Base-by-base conservation (phyloP, 2,113 vertebrate genomes). In the Crotalus viridis region DNA sequence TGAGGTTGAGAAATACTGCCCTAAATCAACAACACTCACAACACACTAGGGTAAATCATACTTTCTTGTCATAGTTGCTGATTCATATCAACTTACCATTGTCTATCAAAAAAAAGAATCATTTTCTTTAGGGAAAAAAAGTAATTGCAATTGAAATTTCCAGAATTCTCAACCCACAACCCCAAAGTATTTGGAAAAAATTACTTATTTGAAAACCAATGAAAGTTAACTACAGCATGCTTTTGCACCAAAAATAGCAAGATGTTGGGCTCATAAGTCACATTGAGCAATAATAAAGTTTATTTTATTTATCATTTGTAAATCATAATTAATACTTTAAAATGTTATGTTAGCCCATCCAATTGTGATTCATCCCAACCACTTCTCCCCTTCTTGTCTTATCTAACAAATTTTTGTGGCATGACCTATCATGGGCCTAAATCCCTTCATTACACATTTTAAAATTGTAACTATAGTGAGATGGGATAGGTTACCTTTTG, bases 381-480 rank as follows among this genome's bases (percentile, higher is more conserved):
- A 3, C 28, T 13, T 1, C 3, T 7, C 17, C 33, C 17, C 33
- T 81, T 43, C 52, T 56, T 56, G 22, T 33, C 12, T 52, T 7
- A 56, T 39, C 69, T 26, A 54, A 85, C 4, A 81, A 54, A 85
- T 26, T 91, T 39, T 85, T 85, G 12, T n/a, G 3, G 12, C 51
- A 10, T 8, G 69, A 19, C 17, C 19, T 54, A 21, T 91, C 33
- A 10, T 43, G 7, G 69, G 10, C 46, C 74, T 21, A 69, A 33
- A 51, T 59, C 24, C 51, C 21, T 91, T 91, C 21, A 91, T 55
- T 22, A 56, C 39, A 24, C 46, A 89, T 89, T 69, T 3, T 24
- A n/a, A 3, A 4, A 0, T 3, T 33, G 46, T 22, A 61, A 57
- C 1, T 3, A 3, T 0, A 1, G 17, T 57, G 5, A 15, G 10